Conservation (phyloP, 2,888 invertebrate species). For the Peribatodes rhomboidaria region DNA sequence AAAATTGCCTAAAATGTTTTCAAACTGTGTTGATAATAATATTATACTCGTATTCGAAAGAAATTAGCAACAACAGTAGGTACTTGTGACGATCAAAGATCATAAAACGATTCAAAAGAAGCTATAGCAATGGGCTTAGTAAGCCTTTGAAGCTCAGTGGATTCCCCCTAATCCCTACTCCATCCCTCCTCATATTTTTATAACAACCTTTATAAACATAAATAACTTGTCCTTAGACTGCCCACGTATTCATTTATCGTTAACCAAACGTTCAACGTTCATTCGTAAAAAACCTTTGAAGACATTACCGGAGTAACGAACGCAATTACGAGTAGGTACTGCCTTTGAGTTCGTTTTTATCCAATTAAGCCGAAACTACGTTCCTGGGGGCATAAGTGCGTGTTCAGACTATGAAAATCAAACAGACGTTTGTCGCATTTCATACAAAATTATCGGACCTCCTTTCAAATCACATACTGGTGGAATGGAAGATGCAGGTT, state of each 20-base stretch:
- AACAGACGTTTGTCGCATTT: no score
- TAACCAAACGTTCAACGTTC: constrained; percentile 17
- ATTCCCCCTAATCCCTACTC: constrained; percentile 5
- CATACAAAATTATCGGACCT: neutral
- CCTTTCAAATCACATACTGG: neutral
- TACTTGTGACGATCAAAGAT: neutral
- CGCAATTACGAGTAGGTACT: constrained; percentile 20
- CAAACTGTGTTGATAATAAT: no score
- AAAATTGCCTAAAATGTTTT: no score
- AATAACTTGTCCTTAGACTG: constrained; percentile 2
- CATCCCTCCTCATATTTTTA: constrained; percentile 4
- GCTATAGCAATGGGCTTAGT: neutral
- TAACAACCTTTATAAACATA: constrained; percentile 19
- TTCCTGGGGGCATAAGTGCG: neutral
- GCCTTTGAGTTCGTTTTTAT: constrained; percentile 23
- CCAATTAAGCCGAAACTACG: constrained; percentile 29
- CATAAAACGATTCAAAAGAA: constrained; percentile 11
- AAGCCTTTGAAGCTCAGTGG: constrained; percentile 9
- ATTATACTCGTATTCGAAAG: neutral
- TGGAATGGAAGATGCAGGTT: no score
- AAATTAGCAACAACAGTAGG: neutral
- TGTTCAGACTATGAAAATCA: no score
- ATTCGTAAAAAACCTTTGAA: constrained; percentile 28
- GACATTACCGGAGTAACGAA: constrained; percentile 22
- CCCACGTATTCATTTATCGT: constrained; percentile 22